A percentile compares a stretch with the other conserved stretches of the same genome.
These are phyloP conservation scores for Paracyprichromis sp. DNA, from an alignment of 2,113 vertebrate genomes.

Conservation along the genomic window DNA sequence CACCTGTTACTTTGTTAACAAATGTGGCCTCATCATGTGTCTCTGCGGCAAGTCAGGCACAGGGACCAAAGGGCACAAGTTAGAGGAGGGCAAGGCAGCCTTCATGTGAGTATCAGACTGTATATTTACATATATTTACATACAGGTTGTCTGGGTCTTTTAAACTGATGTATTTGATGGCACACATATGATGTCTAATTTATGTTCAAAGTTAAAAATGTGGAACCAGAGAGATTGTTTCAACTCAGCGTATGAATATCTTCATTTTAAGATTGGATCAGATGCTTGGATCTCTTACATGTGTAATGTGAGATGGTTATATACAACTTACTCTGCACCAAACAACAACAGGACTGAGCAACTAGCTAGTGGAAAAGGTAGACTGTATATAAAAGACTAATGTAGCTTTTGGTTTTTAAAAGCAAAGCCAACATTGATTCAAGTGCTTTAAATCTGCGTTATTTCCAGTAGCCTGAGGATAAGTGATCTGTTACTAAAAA, in stretches of 20 bases:
- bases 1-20: slow-evolving; percentile 98
- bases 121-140: neutral
- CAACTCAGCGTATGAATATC: neutral
- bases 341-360: neutral
- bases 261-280: neutral
- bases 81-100: slow-evolving; percentile 90
- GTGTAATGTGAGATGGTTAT: neutral
- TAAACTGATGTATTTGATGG: neutral
- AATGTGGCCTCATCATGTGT: slow-evolving; percentile 97
- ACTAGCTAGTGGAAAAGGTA: neutral
- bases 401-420: neutral
- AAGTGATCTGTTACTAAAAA: neutral
- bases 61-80: slow-evolving; percentile 85
- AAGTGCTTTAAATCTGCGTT: neutral
- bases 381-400: neutral
- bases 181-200: neutral
- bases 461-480: neutral
- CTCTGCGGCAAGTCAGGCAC: slow-evolving; percentile 88
- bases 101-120: slow-evolving; percentile 83
- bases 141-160: neutral
- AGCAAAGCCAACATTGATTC: neutral
- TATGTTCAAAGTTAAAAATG: neutral
- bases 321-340: neutral
- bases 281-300: neutral
- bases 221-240: neutral